Conservation (phyloP, 23 tunicate genomes). For the Halocynthia aurantium region DNA sequence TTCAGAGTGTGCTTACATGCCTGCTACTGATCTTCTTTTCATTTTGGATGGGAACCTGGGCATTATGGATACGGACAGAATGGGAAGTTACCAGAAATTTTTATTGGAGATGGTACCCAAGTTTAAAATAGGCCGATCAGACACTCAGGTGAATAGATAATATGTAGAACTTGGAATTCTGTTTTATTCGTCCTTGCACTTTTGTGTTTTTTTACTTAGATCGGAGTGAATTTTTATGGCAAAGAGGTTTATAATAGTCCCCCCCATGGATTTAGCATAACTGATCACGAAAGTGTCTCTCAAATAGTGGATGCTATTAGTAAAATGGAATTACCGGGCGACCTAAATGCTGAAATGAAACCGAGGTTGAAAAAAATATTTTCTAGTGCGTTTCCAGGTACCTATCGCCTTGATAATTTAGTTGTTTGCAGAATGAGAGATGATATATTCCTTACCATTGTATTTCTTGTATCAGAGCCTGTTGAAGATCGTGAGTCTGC, state of each 20-base stretch:
- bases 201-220: neutral
- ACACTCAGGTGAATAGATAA: neutral
- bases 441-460: too few species aligned
- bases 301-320: neutral
- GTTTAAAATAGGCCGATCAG: neutral
- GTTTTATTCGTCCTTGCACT: neutral
- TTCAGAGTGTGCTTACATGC: conserved; percentile 42
- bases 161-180: neutral
- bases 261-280: conserved; percentile 2
- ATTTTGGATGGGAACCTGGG: conserved; percentile 31
- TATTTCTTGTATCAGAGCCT: too few species aligned
- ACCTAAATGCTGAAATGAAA: neutral
- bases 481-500: too few species aligned
- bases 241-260: neutral
- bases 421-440: too few species aligned
- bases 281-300: neutral
- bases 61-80: neutral
- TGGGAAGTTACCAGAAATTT: neutral
- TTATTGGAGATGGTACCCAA: neutral
- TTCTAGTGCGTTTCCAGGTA: conserved; percentile 5
- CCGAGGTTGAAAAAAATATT: neutral
- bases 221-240: neutral
- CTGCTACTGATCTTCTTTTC: conserved; percentile 40
- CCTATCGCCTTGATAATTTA: neutral
- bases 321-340: neutral